These are phyloP conservation scores for Folsomia candida DNA, from an alignment of 2,888 invertebrate species.

Conservation along the genomic window DNA sequence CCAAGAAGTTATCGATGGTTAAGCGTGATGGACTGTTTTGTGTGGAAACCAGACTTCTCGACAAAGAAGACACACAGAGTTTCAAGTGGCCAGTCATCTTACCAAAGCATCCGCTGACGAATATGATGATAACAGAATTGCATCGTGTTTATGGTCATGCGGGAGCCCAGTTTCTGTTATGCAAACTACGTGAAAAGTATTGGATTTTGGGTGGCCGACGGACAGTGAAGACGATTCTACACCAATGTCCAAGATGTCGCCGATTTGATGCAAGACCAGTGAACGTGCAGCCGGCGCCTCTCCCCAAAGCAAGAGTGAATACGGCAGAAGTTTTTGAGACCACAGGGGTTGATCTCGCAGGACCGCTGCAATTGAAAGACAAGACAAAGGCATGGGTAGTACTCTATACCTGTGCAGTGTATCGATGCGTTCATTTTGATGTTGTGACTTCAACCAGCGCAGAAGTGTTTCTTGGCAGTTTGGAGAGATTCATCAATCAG, in stretches of 20 bases:
- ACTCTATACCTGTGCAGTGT: too few species aligned
- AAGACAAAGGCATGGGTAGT: too few species aligned
- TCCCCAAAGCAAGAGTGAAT: too few species aligned
- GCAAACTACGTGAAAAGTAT: background rate
- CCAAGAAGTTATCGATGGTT: too few species aligned
- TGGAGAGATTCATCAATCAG: too few species aligned
- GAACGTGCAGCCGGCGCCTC: background rate
- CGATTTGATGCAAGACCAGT: background rate
- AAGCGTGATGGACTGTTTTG: background rate
- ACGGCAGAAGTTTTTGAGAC: too few species aligned
- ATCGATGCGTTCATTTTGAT: too few species aligned
- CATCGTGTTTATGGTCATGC: background rate
- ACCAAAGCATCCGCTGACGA: background rate
- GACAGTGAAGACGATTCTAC: background rate
- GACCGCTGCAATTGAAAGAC: too few species aligned
- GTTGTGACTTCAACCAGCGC: too few species aligned
- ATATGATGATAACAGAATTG: background rate
- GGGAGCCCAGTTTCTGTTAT: background rate
- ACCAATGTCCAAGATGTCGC: background rate
- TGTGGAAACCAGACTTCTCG: background rate
- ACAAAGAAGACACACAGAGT: background rate
- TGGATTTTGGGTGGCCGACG: background rate
- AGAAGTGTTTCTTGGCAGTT: too few species aligned
- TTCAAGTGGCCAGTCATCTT: background rate
- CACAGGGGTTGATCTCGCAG: too few species aligned